Evolutionary conservation across 2,113 vertebrate genomes (phyloP), one percentile per base, ranked within the genome.

Genomic region (Camelus dromedarius): DNA sequence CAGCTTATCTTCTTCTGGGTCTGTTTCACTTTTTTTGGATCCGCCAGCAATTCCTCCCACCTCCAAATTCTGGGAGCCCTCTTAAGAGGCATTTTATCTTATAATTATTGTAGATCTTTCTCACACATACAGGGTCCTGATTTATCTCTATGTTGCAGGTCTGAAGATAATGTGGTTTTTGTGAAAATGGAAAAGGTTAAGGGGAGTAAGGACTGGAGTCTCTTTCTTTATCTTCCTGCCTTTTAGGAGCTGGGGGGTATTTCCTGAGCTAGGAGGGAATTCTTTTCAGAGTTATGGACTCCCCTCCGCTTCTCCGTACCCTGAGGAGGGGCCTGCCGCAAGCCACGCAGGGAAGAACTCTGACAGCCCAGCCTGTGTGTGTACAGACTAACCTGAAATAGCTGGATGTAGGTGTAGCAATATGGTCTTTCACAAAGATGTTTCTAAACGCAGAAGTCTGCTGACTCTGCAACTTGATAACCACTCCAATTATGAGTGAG

Each of bases 131-230:
- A 6, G 50, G n/a, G 76, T 56, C 79, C 84, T 94, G 77, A 30
- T 69, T 62, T 64, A 26, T 80, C 11, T n/a, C 28, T 89, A n/a
- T 30, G 30, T 48, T 0, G 56, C 52, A 69, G n/a, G 35, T 50
- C 76, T 77, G 69, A 88, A 64, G 62, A 83, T 69, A 62, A 81
- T 56, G 60, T 26, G 0, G 19, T 85, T 94, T 92, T 97, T 75
- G 30, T 81, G 84, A 38, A 89, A 73, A 28, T 69, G 30, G 69
- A 19, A 91, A 94, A 89, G 22, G 66, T 54, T 67, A 67, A 92
- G 38, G 42, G 35, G 72, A 84, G n/a, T 81, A 91, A 67, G 48
- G 77, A 70, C 77, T 92, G 32, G 28, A 58, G 20, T 22, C 30
- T 72, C 8, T 85, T 64, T 72, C 8, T 85, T 64, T 94, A 48